Conservation (phyloP, 2,113 vertebrate genomes). For the Pantherophis guttatus region DNA sequence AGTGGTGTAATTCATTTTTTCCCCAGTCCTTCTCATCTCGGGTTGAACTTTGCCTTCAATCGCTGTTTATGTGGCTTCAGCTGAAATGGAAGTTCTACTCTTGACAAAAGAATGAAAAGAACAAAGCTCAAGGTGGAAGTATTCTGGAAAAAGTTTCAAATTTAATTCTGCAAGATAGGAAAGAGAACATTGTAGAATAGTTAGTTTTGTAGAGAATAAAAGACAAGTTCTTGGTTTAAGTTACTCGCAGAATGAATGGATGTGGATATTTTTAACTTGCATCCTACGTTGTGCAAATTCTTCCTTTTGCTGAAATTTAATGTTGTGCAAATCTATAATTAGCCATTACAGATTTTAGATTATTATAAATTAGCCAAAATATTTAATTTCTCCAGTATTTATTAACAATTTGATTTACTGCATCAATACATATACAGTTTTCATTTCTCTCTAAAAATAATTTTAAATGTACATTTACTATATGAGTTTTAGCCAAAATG, state of each 20-base stretch:
- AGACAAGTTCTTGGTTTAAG: not conserved
- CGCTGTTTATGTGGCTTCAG: not conserved
- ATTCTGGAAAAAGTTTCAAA: accelerated
- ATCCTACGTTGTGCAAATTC: not conserved
- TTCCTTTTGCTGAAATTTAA: not conserved
- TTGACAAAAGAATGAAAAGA: not conserved
- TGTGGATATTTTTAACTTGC: not conserved
- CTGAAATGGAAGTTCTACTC: not conserved
- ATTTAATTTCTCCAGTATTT: not conserved
- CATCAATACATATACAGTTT: not conserved
- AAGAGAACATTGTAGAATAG: not conserved
- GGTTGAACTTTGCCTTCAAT: slow-evolving; percentile 14
- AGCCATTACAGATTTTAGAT: not conserved
- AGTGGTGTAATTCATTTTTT: slow-evolving; percentile 32
- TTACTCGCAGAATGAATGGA: not conserved
- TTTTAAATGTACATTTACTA: not conserved
- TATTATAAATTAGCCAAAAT: too few relatives aligned
- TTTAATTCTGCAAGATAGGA: not conserved
- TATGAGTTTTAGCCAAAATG: not conserved
- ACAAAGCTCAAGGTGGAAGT: not conserved
- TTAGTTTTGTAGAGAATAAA: not conserved
- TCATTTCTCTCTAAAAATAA: not conserved
- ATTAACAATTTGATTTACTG: not conserved
- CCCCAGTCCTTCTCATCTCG: slow-evolving; percentile 23
- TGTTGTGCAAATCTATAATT: not conserved